phyloP scores from a whole-genome alignment of 2,888 invertebrate species.

The Melieria crassipennis region DNA sequence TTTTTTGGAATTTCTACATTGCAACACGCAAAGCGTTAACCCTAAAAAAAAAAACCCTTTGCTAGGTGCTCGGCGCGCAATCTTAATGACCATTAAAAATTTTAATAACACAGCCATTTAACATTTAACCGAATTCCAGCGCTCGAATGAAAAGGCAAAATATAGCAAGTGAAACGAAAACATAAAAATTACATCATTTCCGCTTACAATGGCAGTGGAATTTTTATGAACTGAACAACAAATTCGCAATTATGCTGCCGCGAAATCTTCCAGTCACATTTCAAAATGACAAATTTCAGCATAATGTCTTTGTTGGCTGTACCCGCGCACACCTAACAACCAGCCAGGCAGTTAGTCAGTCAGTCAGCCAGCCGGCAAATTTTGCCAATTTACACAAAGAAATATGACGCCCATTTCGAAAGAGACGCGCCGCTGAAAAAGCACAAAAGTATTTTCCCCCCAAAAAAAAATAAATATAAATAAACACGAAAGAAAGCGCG shows the following conservation, averaged over 20 bases:
- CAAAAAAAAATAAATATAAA: background rate
- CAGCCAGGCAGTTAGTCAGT: background rate
- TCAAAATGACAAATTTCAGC: slow-evolving; percentile 37
- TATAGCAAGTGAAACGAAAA: background rate
- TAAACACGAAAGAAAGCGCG: background rate
- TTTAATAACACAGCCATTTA: background rate
- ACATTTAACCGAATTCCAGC: too few relatives aligned
- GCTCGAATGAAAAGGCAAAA: background rate
- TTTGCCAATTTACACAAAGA: slow-evolving; percentile 42
- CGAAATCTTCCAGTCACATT: slow-evolving; percentile 35
- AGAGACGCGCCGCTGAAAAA: slow-evolving; percentile 34
- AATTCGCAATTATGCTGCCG: background rate
- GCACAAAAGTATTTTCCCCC: background rate
- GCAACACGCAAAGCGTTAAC: too few relatives aligned
- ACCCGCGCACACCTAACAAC: background rate
- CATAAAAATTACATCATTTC: slow-evolving; percentile 32
- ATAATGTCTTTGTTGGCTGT: slow-evolving; percentile 14
- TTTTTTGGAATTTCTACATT: too few relatives aligned
- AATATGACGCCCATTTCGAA: slow-evolving; percentile 43
- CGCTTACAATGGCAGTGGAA: slow-evolving; percentile 25
- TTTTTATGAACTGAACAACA: slow-evolving; percentile 27
- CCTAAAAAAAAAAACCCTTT: too few relatives aligned
- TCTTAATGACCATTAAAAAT: slow-evolving; percentile 4
- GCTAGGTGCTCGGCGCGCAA: too few relatives aligned
- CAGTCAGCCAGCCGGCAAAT: slow-evolving; percentile 13